phyloP scores from a whole-genome alignment of 2,888 invertebrate genomes.

The Xestia c-nigrum region DNA sequence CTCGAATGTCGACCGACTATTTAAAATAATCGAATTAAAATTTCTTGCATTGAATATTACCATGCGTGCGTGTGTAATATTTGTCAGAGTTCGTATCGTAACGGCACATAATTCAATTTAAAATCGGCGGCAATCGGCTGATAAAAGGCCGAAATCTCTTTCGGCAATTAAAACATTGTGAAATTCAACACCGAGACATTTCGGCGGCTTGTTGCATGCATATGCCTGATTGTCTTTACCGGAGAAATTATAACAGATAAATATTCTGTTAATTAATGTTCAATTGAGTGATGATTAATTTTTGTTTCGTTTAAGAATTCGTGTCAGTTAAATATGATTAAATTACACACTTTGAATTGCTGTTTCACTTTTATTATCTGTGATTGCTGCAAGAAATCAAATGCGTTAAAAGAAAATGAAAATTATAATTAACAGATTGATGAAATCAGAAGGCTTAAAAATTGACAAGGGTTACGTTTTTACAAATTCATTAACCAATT shows the following conservation, averaged over 20 bases:
- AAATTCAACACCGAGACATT: constrained; percentile 72
- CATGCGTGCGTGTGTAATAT: constrained; percentile 65
- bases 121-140: constrained; percentile 70
- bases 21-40: constrained; percentile 58
- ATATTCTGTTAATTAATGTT: constrained; percentile 47
- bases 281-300: constrained; percentile 54
- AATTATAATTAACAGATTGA: not conserved
- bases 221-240: constrained; percentile 65
- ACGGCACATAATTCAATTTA: constrained; percentile 76
- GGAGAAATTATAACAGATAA: constrained; percentile 62
- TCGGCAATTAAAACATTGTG: constrained; percentile 78
- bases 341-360: constrained; percentile 19
- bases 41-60: constrained; percentile 52
- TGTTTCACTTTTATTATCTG: constrained; percentile 21
- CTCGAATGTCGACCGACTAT: constrained; percentile 34
- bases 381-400: not conserved
- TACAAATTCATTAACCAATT: no score
- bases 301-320: constrained; percentile 25
- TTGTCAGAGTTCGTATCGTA: constrained; percentile 68
- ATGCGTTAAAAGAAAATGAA: not conserved
- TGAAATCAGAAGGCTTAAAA: not conserved
- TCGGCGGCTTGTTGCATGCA: constrained; percentile 52
- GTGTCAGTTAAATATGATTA: constrained; percentile 26
- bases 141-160: constrained; percentile 62
- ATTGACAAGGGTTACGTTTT: not conserved